Evolutionary conservation across 2,888 invertebrate species (phyloP), one percentile per base, ranked within the genome.

Genomic region (Chamaedrilus cognettii): DNA sequence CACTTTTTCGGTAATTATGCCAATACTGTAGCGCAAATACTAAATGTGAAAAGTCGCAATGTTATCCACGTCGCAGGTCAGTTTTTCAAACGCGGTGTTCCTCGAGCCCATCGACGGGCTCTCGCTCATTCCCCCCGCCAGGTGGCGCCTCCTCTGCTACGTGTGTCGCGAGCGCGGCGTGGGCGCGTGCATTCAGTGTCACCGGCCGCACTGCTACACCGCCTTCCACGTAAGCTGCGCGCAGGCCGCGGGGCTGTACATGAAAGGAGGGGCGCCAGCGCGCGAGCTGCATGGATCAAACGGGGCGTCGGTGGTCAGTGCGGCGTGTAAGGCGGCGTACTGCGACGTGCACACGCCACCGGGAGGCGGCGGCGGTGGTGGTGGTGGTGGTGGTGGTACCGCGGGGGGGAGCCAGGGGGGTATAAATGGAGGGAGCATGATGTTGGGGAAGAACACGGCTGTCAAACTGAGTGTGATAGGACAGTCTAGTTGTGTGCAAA

Each of bases 151-250:
- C 19, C 91, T 91, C 0, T 99, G 99, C 82, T 96, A 95, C 84
- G 94, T 99, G 64, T 99, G 99, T 85, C 96, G 82, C 74, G 82
- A 83, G 75, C 73, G 80, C 49, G 80, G 82, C 34, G 91, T 91
- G 0, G 98, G 98, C 2, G 97, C 98, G 0, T 98, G 98, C 80
- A 97, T 99, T 72, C 98, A 99, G 85, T 99, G 98, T 83, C 96
- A 97, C 84, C 92, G 95, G 79, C 91, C 90, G 76, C 96, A 93
- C 84, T 97, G 97, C 82, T 97, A 96, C 82, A 92, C 94, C 5
- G 97, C 98, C 0, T 99, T 99, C 85, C 99, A 99, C 83, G 99
- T 99, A 2, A 99, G 99, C 0, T 99, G 99, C 84, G 99, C 98
- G 0, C 96, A 97, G 83, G 94, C 84, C 71, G 96, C 96, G 30